Percentiles rank a stretch among this genome's conserved stretches.
These are phyloP conservation scores for Polylopha cassiicola DNA, from an alignment of 2,888 invertebrate genomes.

Conservation along the genomic window DNA sequence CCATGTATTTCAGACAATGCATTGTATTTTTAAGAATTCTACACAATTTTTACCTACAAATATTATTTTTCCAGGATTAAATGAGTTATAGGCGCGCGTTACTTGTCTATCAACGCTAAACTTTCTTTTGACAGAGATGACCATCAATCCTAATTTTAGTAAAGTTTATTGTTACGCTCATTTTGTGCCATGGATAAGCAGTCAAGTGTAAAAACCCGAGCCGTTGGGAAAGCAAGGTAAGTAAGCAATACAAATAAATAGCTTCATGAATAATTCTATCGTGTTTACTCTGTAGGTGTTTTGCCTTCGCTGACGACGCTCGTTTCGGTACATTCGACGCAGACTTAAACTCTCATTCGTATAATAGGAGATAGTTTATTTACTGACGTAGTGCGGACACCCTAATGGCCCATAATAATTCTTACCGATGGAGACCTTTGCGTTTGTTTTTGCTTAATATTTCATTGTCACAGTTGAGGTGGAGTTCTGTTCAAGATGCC, in stretches of 20 bases:
- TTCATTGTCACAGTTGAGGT: conserved; percentile 5
- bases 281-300: conserved; percentile 38
- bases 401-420: conserved; percentile 57
- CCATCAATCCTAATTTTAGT: conserved; percentile 7
- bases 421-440: conserved; percentile 46
- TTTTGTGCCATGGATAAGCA: conserved; percentile 24
- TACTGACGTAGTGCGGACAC: conserved; percentile 42
- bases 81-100: too few relatives aligned
- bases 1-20: too few relatives aligned
- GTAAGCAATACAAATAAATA: conserved; percentile 72
- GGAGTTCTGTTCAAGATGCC: conserved; percentile 1
- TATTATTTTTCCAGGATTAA: too few relatives aligned
- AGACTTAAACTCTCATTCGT: conserved; percentile 70
- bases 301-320: conserved; percentile 49
- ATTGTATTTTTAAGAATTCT: too few relatives aligned
- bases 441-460: conserved; percentile 37
- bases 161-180: conserved; percentile 8
- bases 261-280: conserved; percentile 68
- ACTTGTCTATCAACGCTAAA: too few relatives aligned
- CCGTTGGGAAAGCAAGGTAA: conserved; percentile 42
- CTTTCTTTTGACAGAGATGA: too few relatives aligned
- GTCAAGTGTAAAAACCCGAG: conserved; percentile 36
- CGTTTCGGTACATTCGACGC: conserved; percentile 52
- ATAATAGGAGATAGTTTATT: conserved; percentile 68
- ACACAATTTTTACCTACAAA: too few relatives aligned